Conservation (phyloP, 2,888 invertebrate genomes). For the Synanthedon vespiformis region DNA sequence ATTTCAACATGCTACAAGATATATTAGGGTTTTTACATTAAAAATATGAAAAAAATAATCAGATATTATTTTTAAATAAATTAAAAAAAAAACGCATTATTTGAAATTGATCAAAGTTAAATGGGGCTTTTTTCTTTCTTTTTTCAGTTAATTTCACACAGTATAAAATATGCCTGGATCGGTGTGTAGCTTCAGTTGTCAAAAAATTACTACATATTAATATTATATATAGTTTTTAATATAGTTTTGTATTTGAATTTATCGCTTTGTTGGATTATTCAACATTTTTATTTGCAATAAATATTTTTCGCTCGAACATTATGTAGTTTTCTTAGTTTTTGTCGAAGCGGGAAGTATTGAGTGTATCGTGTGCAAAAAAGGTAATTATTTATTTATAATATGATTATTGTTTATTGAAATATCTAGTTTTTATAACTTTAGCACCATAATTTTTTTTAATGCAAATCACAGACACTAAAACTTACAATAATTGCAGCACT, state of each 20-base stretch:
- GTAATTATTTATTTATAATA: slow-evolving; percentile 6
- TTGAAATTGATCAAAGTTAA: too few species aligned
- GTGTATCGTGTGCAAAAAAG: slow-evolving; percentile 1
- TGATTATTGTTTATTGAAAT: background rate
- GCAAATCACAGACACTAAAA: too few species aligned
- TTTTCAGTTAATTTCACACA: slow-evolving; percentile 65
- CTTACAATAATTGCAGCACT: too few species aligned
- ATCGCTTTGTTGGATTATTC: background rate
- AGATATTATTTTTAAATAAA: too few species aligned
- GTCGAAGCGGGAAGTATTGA: background rate
- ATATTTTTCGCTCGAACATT: slow-evolving; percentile 10
- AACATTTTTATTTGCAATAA: slow-evolving; percentile 30
- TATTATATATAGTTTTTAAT: background rate
- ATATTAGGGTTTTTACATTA: too few species aligned
- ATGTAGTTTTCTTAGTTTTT: slow-evolving; percentile 4
- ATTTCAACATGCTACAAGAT: too few species aligned
- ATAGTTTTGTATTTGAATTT: background rate
- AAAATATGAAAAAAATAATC: too few species aligned
- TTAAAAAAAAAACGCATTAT: too few species aligned
- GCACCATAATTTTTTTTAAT: too few species aligned
- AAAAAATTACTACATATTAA: background rate
- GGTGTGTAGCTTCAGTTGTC: slow-evolving; percentile 45
- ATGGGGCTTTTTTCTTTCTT: slow-evolving; percentile 28
- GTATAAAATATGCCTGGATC: slow-evolving; percentile 41
- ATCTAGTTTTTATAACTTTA: too few species aligned